Base-by-base conservation (phyloP, 2,888 invertebrate genomes). In the Limnephilus auricula region DNA sequence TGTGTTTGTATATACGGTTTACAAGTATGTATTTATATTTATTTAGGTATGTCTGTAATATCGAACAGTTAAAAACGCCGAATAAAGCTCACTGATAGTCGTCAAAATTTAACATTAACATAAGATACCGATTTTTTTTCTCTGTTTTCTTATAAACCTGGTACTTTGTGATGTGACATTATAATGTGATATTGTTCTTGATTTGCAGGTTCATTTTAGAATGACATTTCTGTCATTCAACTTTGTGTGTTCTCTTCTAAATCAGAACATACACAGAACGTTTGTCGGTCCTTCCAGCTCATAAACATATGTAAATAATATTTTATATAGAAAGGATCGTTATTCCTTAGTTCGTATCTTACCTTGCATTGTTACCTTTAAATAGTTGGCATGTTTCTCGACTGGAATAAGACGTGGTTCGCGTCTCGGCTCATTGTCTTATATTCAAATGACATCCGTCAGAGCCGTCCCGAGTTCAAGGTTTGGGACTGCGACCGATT, bases 401-500 rank as follows among this genome's bases (percentile, higher is more conserved):
- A 40, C 34, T 90, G 31, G 37, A 87, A 87, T 87, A 86, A 79
- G 79, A 87, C 90, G 31, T 79, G 90, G 90, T 90, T 80, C 79
- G 90, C 30, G 85, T 86, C 90, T 87, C 86, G 50, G 37, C 79
- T 90, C 86, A 87, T 90, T 90, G 90, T 90, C 90, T 86, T 90
- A 79, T 90, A 90, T 90, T 90, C 90, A 90, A 90, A 90, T 90
- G 86, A 86, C 89, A 89, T 89, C 50, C 82, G 85, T 85, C 90
- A 90, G 82, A 82, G 90, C 87, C 37, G 34, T n/a, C 40, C 25
- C 83, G 82, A 65, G 89, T 82, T 89, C 83, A 82, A 89, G 83
- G 83, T 82, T 90, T 90, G 85, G 37, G 32, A 86, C 34, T 65
- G 40, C 90, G 83, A 87, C 82, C 79, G 90, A 90, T 90, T 90